Evolutionary conservation across 2,888 invertebrate species (phyloP), one percentile per base, ranked within the genome.

Genomic region (Myopa testacea): DNA sequence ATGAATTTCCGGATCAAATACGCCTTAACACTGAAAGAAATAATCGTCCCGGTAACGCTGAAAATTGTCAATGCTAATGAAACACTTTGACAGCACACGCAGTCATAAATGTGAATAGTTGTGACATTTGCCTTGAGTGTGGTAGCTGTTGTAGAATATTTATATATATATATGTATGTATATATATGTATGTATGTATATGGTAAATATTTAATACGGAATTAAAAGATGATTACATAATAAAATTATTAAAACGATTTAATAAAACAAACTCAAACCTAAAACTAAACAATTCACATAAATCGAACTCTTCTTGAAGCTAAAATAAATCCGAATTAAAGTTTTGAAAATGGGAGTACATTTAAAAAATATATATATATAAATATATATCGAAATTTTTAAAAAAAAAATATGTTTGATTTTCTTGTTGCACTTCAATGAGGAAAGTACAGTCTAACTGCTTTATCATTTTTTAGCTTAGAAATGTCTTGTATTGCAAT

Each of bases 1-100:
- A 98, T 90, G 98, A 98, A 90, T 99, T 99, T 89, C 98, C 98
- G 62, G 98, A 98, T 90, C 96, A 97, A 91, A 98, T 98, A 89
- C 95, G 95, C 89, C 91, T 97, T 85, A 94, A 93, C 83, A 92
- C 93, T 84, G 93, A 93, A 86, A 93, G 94, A 88, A 93, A 93
- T 88, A 92, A 92, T 84, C 93, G 92, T 88, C 93, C 93, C 87
- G 92, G 93, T 87, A 94, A 94, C 86, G 91, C 92, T 83, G 94
- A 94, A 89, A 93, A 93, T 87, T 94, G 94, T 90, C 93, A 93
- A 90, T 94, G 94, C 91, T 94, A 94, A 92, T 91, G 87, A 81
- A 84, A 78, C 81, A 58, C 52, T 34, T 70, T 70, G 16, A 7
- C 6, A 14, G 76, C 62, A 73, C 58, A 55, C 38, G 65, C 40